These are phyloP conservation scores for Congeria kusceri DNA, from an alignment of 2,888 invertebrate genomes.

Conservation along the genomic window DNA sequence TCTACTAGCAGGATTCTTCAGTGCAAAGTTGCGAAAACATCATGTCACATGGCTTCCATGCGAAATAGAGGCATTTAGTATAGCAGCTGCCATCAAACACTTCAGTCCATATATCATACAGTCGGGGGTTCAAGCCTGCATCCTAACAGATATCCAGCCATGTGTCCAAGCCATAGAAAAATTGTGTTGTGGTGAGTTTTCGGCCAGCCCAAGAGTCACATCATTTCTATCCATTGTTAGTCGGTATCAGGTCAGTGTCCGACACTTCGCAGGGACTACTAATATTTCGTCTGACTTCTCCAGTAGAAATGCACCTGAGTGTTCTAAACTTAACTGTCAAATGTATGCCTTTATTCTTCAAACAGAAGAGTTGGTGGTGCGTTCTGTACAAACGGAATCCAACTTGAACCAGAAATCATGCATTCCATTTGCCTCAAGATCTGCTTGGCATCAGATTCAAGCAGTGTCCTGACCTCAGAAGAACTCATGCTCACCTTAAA, in stretches of 20 bases:
- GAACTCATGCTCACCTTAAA: slow-evolving; percentile 58
- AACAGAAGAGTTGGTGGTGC: slow-evolving; percentile 62
- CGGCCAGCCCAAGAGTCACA: slow-evolving; percentile 58
- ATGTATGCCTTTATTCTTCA: slow-evolving; percentile 45
- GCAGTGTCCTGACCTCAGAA: slow-evolving; percentile 65
- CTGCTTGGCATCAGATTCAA: slow-evolving; percentile 61
- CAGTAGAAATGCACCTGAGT: slow-evolving; percentile 56
- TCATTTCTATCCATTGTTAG: slow-evolving; percentile 61
- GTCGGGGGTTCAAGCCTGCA: slow-evolving; percentile 31
- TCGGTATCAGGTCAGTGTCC: slow-evolving; percentile 40
- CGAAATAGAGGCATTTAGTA: slow-evolving; percentile 67
- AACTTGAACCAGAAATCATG: slow-evolving; percentile 13
- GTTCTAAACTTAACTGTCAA: slow-evolving; percentile 56
- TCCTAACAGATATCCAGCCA: slow-evolving; percentile 61
- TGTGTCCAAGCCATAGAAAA: slow-evolving; percentile 68
- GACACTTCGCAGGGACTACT: slow-evolving; percentile 43
- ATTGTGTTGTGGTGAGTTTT: slow-evolving; percentile 63
- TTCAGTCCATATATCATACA: slow-evolving; percentile 65
- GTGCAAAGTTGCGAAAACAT: slow-evolving; percentile 64
- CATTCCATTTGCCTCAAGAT: slow-evolving; percentile 60
- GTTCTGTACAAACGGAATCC: slow-evolving; percentile 29
- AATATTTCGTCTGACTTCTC: slow-evolving; percentile 63
- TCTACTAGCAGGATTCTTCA: slow-evolving; percentile 65
- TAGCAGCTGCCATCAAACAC: slow-evolving; percentile 60
- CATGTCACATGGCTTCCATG: slow-evolving; percentile 67